phyloP scores from a whole-genome alignment of 2,888 invertebrate genomes.

The Busseola fusca region DNA sequence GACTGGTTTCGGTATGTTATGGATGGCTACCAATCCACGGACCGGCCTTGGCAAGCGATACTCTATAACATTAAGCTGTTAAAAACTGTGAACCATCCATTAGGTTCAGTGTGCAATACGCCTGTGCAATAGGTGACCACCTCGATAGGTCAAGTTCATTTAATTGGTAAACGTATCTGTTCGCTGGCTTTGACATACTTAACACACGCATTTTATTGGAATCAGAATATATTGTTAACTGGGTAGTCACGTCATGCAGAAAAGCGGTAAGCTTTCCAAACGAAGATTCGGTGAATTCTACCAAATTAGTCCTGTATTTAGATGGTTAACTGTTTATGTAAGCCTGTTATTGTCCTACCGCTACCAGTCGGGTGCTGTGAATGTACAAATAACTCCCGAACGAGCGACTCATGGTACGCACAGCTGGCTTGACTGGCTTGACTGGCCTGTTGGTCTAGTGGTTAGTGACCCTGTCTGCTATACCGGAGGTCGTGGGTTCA shows the following conservation, averaged over 20 bases:
- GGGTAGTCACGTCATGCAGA: neutral
- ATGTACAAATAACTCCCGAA: too few relatives aligned
- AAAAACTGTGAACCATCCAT: neutral
- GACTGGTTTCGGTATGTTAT: too few relatives aligned
- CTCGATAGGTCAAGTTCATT: constrained; percentile 45
- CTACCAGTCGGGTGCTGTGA: too few relatives aligned
- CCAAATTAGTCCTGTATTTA: neutral
- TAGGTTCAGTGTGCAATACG: neutral
- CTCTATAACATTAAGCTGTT: neutral
- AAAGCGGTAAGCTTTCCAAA: neutral
- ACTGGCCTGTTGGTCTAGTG: too few relatives aligned
- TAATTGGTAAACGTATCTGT: constrained; percentile 27
- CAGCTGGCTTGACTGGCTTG: too few relatives aligned
- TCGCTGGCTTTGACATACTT: constrained; percentile 48
- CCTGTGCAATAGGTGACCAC: constrained; percentile 39
- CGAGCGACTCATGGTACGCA: too few relatives aligned
- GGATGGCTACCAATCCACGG: too few relatives aligned
- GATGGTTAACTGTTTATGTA: neutral
- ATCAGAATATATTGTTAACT: neutral
- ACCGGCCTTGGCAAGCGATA: too few relatives aligned
- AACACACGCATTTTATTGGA: constrained; percentile 7
- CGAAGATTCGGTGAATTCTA: neutral
- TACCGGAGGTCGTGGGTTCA: too few relatives aligned
- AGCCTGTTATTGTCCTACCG: too few relatives aligned
- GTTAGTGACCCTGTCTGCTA: too few relatives aligned